Percentiles rank a stretch among this genome's conserved stretches.
Evolutionary conservation across 2,888 invertebrate genomes (phyloP).

Genomic region (Epinotia ramella): DNA sequence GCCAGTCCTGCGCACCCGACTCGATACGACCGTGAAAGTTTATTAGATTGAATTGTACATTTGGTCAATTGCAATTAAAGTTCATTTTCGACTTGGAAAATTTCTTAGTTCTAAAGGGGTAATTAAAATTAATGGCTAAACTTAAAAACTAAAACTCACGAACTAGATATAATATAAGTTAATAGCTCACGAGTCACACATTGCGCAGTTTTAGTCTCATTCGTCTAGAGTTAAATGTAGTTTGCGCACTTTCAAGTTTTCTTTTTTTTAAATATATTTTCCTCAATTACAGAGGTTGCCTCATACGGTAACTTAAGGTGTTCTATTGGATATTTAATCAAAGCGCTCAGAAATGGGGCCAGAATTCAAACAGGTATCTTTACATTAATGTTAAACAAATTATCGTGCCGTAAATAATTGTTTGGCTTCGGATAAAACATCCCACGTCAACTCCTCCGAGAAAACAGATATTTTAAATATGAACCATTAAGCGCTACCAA

Average conservation of each 20-base stretch:
- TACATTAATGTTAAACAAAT: no score
- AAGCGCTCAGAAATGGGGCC: slow-evolving; percentile 1
- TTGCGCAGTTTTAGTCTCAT: neutral
- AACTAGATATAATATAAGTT: neutral
- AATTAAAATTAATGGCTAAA: neutral
- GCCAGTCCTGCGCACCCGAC: no score
- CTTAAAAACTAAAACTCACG: neutral
- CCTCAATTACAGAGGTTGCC: neutral
- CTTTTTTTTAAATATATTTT: neutral
- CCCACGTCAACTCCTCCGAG: no score
- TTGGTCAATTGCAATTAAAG: no score
- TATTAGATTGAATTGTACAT: no score
- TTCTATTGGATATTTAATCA: neutral
- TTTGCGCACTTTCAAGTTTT: neutral
- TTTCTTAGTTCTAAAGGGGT: neutral
- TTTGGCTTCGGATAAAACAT: no score
- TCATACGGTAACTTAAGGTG: neutral
- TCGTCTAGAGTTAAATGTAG: neutral
- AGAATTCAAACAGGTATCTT: neutral
- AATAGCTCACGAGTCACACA: neutral
- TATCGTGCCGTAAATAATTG: no score
- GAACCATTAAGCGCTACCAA: no score
- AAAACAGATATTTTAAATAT: no score
- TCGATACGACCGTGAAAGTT: no score
- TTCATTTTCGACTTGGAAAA: no score